Percentiles rank a stretch among this genome's conserved stretches.
Conservation (phyloP, 2,797 vertebrate genomes). For the Hybognathus amarus region DNA sequence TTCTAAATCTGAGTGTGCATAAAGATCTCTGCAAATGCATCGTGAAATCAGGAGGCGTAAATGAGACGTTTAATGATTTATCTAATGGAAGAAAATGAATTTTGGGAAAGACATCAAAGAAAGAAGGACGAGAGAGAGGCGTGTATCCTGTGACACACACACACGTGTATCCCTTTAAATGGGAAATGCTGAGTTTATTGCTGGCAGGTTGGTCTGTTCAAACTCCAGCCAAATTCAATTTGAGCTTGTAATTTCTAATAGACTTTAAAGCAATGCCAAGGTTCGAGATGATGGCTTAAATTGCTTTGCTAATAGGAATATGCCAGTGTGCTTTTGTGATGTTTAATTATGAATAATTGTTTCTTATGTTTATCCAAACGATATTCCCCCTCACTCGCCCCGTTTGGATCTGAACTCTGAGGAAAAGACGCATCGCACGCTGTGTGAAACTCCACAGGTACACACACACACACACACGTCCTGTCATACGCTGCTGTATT, state of each 20-base stretch:
- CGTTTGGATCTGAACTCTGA: conserved; percentile 65
- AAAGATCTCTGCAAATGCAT: conserved; percentile 9
- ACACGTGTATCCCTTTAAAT: conserved; percentile 8
- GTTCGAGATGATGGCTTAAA: conserved; percentile 74
- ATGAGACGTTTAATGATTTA: conserved; percentile 39
- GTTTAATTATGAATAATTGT: conserved; percentile 83
- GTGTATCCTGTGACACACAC: conserved; percentile 33
- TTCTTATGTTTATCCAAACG: conserved; percentile 78
- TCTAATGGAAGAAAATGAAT: conserved; percentile 52
- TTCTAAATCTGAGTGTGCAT: background rate
- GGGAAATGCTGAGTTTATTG: conserved; percentile 65
- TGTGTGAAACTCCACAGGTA: conserved; percentile 64
- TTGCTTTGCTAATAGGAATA: conserved; percentile 71
- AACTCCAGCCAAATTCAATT: conserved; percentile 70
- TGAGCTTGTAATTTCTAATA: conserved; percentile 70
- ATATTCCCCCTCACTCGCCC: conserved; percentile 64
- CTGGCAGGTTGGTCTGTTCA: conserved; percentile 68
- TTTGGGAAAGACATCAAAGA: conserved; percentile 61
- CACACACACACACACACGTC: conserved; percentile 1
- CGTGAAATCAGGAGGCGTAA: conserved; percentile 24
- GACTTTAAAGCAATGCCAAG: conserved; percentile 77
- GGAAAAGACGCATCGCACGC: conserved; percentile 36
- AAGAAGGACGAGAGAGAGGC: conserved; percentile 26
- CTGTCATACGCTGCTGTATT: background rate
- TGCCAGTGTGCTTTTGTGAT: conserved; percentile 76